phyloP scores from a whole-genome alignment of 2,113 vertebrate genomes.

The Callithrix jacchus region DNA sequence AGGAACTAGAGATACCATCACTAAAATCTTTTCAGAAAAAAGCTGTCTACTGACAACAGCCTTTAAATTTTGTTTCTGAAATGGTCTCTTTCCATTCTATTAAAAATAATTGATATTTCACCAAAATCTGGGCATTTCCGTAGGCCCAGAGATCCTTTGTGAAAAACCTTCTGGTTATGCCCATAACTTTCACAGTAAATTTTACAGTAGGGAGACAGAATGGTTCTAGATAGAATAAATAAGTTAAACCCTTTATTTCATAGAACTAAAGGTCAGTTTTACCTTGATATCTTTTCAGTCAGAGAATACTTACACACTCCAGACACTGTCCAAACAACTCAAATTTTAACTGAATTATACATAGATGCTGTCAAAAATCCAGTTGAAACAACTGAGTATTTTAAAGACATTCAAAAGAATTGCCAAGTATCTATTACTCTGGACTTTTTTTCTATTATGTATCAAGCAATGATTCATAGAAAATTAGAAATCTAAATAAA shows the following conservation, averaged over 20 bases:
- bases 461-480: constrained; percentile 2
- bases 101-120: neutral
- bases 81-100: neutral
- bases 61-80: neutral
- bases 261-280: neutral
- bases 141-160: neutral
- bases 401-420: neutral
- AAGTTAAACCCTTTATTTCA: neutral
- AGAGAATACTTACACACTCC: neutral
- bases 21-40: neutral
- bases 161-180: neutral
- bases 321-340: neutral
- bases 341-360: neutral
- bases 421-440: neutral
- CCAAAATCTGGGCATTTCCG: constrained; percentile 1
- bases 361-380: neutral
- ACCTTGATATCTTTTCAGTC: neutral
- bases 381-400: constrained; percentile 11
- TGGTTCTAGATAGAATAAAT: neutral
- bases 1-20: neutral
- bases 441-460: neutral
- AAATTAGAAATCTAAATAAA: constrained; percentile 35
- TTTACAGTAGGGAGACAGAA: neutral
- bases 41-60: neutral
- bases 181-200: neutral